phyloP scores from a whole-genome alignment of 2,797 vertebrate genomes.

The Rhyacichthys aspro region DNA sequence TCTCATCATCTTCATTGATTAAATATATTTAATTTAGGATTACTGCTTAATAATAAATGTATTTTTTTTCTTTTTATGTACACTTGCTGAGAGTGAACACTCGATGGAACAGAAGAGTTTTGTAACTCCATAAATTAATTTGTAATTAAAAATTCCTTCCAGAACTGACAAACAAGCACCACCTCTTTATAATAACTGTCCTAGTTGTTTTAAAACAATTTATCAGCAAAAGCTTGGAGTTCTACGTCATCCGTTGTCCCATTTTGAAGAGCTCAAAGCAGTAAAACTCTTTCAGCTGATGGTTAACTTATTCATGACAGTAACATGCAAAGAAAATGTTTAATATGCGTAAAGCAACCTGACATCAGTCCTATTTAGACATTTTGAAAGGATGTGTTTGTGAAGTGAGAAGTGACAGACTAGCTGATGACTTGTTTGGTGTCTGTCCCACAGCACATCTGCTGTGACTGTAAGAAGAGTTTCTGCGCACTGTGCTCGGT shows the following conservation, averaged over 20 bases:
- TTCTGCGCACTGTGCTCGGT: constrained; percentile 94
- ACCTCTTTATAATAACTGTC: background rate
- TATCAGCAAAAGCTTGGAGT: background rate
- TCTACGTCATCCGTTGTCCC: constrained; percentile 7
- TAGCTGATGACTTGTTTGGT: constrained; percentile 13
- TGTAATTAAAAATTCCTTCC: background rate
- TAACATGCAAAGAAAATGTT: constrained; percentile 13
- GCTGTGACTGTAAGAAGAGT: constrained; percentile 95
- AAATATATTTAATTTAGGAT: too few relatives aligned
- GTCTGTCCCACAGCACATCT: constrained; percentile 84
- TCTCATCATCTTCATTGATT: too few relatives aligned
- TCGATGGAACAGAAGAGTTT: background rate
- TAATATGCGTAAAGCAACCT: constrained; percentile 14
- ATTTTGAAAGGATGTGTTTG: constrained; percentile 1
- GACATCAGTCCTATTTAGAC: constrained; percentile 14
- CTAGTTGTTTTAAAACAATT: background rate
- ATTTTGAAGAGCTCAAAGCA: constrained; percentile 23
- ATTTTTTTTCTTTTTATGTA: too few relatives aligned
- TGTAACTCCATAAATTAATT: background rate
- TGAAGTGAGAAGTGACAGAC: constrained; percentile 17
- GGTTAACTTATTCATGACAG: constrained; percentile 32
- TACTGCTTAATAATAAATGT: too few relatives aligned
- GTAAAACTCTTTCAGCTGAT: constrained; percentile 4
- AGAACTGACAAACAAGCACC: background rate
- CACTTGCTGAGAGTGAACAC: background rate